Percentiles rank a stretch among this genome's conserved stretches.
Conservation (phyloP, 2,888 invertebrate species). For the Tanytarsus gracilentus region DNA sequence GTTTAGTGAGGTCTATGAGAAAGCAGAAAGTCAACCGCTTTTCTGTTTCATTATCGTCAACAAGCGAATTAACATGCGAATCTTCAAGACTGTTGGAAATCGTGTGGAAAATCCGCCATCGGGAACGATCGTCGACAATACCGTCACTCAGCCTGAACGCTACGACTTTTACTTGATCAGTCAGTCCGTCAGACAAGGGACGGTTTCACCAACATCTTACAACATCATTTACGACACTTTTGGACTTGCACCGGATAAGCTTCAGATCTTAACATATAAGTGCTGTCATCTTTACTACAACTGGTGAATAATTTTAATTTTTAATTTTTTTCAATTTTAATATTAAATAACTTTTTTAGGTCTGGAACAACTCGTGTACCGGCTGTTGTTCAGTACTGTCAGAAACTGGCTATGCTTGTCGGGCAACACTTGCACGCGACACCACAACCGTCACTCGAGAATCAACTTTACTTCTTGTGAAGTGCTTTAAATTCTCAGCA, state of each 20-base stretch:
- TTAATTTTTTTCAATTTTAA: constrained; percentile 36
- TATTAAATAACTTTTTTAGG: constrained; percentile 51
- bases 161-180: constrained; percentile 88
- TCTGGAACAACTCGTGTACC: constrained; percentile 58
- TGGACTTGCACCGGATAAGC: constrained; percentile 57
- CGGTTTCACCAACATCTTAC: constrained; percentile 84
- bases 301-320: constrained; percentile 59
- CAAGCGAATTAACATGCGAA: constrained; percentile 67
- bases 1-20: constrained; percentile 44
- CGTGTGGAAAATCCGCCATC: constrained; percentile 49
- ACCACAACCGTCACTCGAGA: constrained; percentile 53
- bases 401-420: constrained; percentile 79
- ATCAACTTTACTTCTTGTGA: constrained; percentile 61
- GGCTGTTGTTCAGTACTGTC: constrained; percentile 81
- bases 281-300: constrained; percentile 84
- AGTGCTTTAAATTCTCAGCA: background rate
- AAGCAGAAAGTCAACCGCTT: constrained; percentile 38
- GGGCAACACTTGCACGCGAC: constrained; percentile 66
- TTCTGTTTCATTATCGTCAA: constrained; percentile 72
- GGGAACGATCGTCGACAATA: constrained; percentile 60
- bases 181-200: constrained; percentile 79
- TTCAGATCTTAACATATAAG: constrained; percentile 81
- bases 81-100: constrained; percentile 47
- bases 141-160: constrained; percentile 52
- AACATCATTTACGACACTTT: constrained; percentile 71